A percentile compares a stretch with the other conserved stretches of the same genome.
Evolutionary conservation across 2,113 vertebrate genomes (phyloP).

Genomic region (Passer domesticus): DNA sequence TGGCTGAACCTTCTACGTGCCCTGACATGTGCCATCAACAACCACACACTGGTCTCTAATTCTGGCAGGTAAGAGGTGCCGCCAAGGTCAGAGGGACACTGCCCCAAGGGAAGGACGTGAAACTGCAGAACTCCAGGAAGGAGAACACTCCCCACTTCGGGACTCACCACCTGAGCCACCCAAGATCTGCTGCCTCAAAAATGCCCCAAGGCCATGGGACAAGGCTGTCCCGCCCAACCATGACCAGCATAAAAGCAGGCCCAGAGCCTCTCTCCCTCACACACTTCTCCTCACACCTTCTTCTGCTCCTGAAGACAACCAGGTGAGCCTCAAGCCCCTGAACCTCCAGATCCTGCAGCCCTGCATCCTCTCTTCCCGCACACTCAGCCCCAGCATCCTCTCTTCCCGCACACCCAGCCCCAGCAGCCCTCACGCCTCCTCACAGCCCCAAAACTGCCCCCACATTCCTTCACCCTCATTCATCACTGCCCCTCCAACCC

Average conservation of each 20-base stretch:
- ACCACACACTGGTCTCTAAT: not conserved
- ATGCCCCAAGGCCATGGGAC: not conserved
- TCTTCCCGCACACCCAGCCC: rapidly evolving
- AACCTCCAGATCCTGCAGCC: too few relatives aligned
- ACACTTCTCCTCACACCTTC: too few relatives aligned
- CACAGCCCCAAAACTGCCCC: not conserved
- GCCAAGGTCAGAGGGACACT: not conserved
- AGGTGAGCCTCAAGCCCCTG: too few relatives aligned
- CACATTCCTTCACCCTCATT: too few relatives aligned
- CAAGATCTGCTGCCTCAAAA: not conserved
- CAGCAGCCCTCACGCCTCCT: not conserved
- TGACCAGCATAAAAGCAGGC: too few relatives aligned
- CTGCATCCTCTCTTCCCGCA: rapidly evolving
- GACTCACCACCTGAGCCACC: rapidly evolving
- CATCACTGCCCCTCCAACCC: not conserved
- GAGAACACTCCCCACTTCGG: not conserved
- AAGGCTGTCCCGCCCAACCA: too few relatives aligned
- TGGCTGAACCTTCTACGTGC: not conserved
- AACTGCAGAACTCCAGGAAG: not conserved
- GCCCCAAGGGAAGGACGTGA: too few relatives aligned
- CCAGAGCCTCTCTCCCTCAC: too few relatives aligned
- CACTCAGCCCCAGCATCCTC: rapidly evolving
- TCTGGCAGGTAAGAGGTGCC: not conserved
- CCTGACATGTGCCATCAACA: not conserved
- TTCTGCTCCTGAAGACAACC: too few relatives aligned